These are phyloP conservation scores for Pseudotriccus pelzelni DNA, from an alignment of 2,797 vertebrate species.

Conservation along the genomic window DNA sequence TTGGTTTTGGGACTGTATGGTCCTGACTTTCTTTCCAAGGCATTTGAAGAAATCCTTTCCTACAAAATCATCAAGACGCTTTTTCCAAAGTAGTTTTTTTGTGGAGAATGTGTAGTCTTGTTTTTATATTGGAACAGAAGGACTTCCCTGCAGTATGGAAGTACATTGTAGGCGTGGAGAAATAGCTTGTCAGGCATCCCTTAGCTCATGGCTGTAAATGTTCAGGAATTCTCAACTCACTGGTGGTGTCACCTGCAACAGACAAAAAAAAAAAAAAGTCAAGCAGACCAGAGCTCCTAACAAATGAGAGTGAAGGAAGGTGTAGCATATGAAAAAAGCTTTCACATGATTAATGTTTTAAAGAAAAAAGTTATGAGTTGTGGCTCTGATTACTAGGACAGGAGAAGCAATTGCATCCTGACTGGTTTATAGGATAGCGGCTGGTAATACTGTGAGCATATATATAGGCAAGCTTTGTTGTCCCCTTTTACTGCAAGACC, in stretches of 20 bases:
- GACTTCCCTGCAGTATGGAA: not conserved
- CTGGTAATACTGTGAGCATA: not conserved
- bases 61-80: not conserved
- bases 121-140: not conserved
- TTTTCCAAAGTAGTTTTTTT: not conserved
- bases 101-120: not conserved
- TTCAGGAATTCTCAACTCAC: not conserved
- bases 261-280: not conserved
- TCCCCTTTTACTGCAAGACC: not conserved
- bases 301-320: not conserved
- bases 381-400: not conserved
- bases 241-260: not conserved
- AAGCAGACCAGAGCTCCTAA: not conserved
- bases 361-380: not conserved
- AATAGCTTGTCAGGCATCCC: not conserved
- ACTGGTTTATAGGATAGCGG: not conserved
- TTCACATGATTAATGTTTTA: not conserved
- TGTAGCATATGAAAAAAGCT: not conserved
- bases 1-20: not conserved
- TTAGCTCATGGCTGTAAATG: not conserved
- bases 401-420: not conserved
- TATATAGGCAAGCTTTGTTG: not conserved
- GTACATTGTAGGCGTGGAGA: not conserved
- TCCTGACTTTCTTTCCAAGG: not conserved
- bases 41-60: not conserved